Evolutionary conservation across 1,140 invertebrate species (phyloP).

Genomic region (Drosophila pectinifera): DNA sequence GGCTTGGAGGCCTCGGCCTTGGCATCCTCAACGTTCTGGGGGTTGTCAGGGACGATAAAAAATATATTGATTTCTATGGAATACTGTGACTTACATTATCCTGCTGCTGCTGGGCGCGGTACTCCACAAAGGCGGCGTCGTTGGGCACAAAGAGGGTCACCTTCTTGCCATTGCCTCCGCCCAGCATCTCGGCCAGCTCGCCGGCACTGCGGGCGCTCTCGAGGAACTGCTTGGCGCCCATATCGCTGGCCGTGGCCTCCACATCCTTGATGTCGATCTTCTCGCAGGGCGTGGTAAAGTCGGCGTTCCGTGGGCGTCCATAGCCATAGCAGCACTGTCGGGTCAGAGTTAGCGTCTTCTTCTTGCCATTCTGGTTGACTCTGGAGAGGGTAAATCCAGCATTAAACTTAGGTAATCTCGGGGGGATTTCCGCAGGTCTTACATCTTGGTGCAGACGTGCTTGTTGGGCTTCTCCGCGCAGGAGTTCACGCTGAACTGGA

Average conservation of each 20-base stretch:
- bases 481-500: constrained; percentile 86
- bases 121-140: constrained; percentile 86
- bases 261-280: constrained; percentile 86
- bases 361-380: constrained; percentile 86
- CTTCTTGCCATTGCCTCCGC: constrained; percentile 80
- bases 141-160: constrained; percentile 87
- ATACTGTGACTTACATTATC: constrained; percentile 67
- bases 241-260: constrained; percentile 85
- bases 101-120: constrained; percentile 66
- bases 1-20: constrained; percentile 65
- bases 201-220: constrained; percentile 85
- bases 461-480: constrained; percentile 86
- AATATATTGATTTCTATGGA: neutral
- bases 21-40: constrained; percentile 68
- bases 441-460: constrained; percentile 87
- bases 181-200: constrained; percentile 84
- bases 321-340: constrained; percentile 88
- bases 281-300: constrained; percentile 85
- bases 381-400: constrained; percentile 66
- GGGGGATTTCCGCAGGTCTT: constrained; percentile 54
- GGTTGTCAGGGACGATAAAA: neutral
- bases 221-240: constrained; percentile 86
- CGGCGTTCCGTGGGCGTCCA: constrained; percentile 84
- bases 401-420: constrained; percentile 9
- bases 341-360: constrained; percentile 86